These are phyloP conservation scores for Notoglanidium macrostoma DNA, from an alignment of 2,797 vertebrate species.

Conservation along the genomic window DNA sequence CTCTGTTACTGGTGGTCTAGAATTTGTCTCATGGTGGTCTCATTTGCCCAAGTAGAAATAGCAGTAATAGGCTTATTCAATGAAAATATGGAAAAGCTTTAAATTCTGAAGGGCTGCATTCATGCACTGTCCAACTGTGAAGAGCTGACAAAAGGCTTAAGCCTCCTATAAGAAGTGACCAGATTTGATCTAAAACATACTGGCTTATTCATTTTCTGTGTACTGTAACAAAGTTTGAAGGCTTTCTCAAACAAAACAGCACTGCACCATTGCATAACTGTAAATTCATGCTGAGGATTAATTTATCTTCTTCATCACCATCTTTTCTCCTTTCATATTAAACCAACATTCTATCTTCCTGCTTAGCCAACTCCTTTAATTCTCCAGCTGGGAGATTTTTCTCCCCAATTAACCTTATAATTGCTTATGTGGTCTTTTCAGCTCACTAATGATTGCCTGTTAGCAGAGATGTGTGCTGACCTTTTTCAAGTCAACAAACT, in stretches of 20 bases:
- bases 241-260: not conserved
- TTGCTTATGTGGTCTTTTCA: slow-evolving; percentile 14
- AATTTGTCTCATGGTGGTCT: not conserved
- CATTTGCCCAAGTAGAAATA: not conserved
- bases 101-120: not conserved
- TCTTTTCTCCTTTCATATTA: not conserved
- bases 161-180: not conserved
- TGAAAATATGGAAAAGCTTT: not conserved
- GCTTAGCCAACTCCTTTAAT: not conserved
- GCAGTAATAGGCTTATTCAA: not conserved
- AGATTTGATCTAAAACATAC: not conserved
- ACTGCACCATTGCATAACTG: not conserved
- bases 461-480: not conserved
- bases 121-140: not conserved
- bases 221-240: not conserved
- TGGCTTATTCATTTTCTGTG: not conserved
- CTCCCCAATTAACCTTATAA: not conserved
- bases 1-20: not conserved
- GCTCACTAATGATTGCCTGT: slow-evolving; percentile 1
- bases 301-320: not conserved
- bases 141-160: not conserved
- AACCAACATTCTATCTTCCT: not conserved
- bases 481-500: not conserved
- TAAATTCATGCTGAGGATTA: not conserved
- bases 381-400: not conserved